Evolutionary conservation across 2,113 vertebrate species (phyloP), one percentile per base, ranked within the genome.

Genomic region (Myotis brandtii): DNA sequence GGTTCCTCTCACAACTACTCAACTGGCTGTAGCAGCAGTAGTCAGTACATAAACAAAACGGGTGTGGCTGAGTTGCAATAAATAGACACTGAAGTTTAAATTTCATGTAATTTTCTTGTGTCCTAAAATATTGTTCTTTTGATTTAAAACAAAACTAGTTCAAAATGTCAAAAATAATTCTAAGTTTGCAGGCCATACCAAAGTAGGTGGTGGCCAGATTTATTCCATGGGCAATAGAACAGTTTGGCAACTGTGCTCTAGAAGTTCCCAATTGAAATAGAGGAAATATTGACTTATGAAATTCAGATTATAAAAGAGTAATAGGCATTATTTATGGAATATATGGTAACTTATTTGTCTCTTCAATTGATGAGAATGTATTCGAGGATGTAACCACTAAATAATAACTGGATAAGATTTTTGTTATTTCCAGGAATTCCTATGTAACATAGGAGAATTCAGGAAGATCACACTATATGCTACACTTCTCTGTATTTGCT

Each of bases 151-250:
- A 69, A 40, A 46, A 13, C 8, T 0, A n/a, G 64, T 59, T 76
- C 14, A 46, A 95, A 89, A 81, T 50, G 25, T 90, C 81, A 77
- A 91, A 94, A 94, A 92, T n/a, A 21, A 85, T 56, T 95, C 59
- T 92, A 67, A 43, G 13, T n/a, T 77, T 91, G 12, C 12, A 89
- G 37, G 46, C 3, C 32, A 54, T 50, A 73, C 23, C 72, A 96
- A 93, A 91, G n/a, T 21, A 81, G 59, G n/a, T 46, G 27, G 21
- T 50, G 50, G 34, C 21, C 59, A 54, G 32, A 83, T 91, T 69
- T 91, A 11, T 84, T 20, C 20, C 30, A 20, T 17, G 21, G 21
- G 11, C 14, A 66, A 69, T 0, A 69, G n/a, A 59, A 64, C 0
- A 69, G 37, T n/a, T 59, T 16, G 46, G 43, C 43, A 80, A 23